Evolutionary conservation across 2,113 vertebrate species (phyloP), one percentile per base, ranked within the genome.

Genomic region (Gopherus evgoodei): DNA sequence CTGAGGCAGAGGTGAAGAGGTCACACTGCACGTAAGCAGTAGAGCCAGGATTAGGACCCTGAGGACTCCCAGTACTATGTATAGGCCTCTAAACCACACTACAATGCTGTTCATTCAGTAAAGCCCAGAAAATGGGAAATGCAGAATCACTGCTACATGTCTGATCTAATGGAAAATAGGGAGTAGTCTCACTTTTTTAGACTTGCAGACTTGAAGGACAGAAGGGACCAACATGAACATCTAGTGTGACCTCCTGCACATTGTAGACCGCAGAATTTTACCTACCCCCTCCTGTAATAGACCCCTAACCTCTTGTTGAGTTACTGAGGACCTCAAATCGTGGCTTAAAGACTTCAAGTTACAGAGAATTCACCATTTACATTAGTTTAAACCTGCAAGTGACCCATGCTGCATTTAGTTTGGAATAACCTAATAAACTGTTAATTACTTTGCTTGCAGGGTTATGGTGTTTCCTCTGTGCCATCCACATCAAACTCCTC

Each of bases 401-500:
- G 57, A 29, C 12, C 27, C 11, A 1, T 86, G 79, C 89, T 93
- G 89, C 72, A 91, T 91, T 13, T 89, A 24, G 59, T 89, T n/a
- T 59, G 76, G 78, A 80, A 92, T 44, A 59, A 83, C 14, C 84
- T 38, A 62, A 76, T 24, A 53, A 93, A 83, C 29, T 5, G 0
- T 53, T 35, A 88, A 53, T 93, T 96, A 29, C 93, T 95, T 97
- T 88, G 93, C 88, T 96, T 93, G 24, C 90, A 99, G 99, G 99
- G 99, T 94, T 99, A 99, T 95, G 99, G 99, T 78, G 96, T 98
- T 91, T 97, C 98, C 54, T 98, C 98, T 25, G 95, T 97, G 81
- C 98, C 99, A 54, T 99, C 99, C 81, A 98, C 99, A 81, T 99
- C 99, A 80, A 98, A 97, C 85, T 95, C 98, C 97, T 98, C 98